Conservation (phyloP, 2,888 invertebrate genomes). For the Elmis aenea region DNA sequence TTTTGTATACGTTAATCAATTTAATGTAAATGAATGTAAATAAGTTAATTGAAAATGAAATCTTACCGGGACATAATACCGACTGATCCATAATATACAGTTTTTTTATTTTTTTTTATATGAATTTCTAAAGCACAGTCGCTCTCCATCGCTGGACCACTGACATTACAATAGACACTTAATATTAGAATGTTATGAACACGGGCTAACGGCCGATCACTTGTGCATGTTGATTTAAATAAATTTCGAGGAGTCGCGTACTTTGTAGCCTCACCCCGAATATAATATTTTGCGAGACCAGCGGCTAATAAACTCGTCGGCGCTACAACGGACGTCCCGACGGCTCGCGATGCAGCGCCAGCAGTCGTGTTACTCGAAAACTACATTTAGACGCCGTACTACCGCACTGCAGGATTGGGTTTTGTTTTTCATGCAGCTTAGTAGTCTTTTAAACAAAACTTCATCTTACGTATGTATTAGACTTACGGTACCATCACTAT, state of each 20-base stretch:
- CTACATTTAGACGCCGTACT: constrained; percentile 13
- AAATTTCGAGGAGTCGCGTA: constrained; percentile 22
- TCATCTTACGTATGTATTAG: constrained; percentile 16
- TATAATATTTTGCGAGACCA: constrained; percentile 33
- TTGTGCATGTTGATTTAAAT: constrained; percentile 26
- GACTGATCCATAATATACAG: constrained; percentile 40
- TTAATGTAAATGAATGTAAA: too few relatives aligned
- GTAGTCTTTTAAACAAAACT: constrained; percentile 18
- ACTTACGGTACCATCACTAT: constrained; percentile 14
- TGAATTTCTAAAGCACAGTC: constrained; percentile 29
- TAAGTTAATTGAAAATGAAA: neutral
- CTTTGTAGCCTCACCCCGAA: constrained; percentile 37
- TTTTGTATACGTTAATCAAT: too few relatives aligned
- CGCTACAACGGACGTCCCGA: constrained; percentile 34
- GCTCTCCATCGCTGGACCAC: constrained; percentile 36
- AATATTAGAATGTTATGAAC: constrained; percentile 23
- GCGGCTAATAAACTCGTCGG: constrained; percentile 34
- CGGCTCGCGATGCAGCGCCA: constrained; percentile 33
- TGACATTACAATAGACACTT: constrained; percentile 35
- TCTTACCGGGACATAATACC: constrained; percentile 42
- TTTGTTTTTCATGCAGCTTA: constrained; percentile 15
- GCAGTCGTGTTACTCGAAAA: constrained; percentile 25
- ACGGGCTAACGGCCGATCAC: constrained; percentile 26
- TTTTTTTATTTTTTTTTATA: constrained; percentile 25
- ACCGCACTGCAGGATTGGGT: constrained; percentile 19